Percentiles rank a stretch among this genome's conserved stretches.
Evolutionary conservation across 2,888 invertebrate genomes (phyloP).

Genomic region (Ornithoptera priamus): DNA sequence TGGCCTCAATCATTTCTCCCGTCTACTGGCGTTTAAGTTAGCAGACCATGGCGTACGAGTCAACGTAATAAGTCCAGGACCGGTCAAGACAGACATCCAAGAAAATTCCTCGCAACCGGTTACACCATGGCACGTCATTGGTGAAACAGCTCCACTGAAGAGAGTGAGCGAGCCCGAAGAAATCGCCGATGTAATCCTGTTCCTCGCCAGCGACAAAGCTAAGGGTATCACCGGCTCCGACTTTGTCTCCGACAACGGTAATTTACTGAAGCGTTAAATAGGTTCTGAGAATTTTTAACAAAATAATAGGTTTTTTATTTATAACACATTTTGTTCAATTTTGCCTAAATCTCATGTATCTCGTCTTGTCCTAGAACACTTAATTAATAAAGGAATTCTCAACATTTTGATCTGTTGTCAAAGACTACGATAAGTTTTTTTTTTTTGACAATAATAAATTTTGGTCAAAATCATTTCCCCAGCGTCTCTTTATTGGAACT

Average conservation of each 20-base stretch:
- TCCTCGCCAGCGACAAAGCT: constrained; percentile 45
- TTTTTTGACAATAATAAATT: too few relatives aligned
- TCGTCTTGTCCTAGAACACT: too few relatives aligned
- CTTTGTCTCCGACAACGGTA: constrained; percentile 43
- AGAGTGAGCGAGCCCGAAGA: constrained; percentile 43
- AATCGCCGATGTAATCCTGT: constrained; percentile 42
- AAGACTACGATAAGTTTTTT: too few relatives aligned
- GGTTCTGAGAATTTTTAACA: too few relatives aligned
- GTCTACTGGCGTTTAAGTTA: constrained; percentile 83
- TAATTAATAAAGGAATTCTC: too few relatives aligned
- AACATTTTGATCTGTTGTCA: too few relatives aligned
- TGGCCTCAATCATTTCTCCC: constrained; percentile 87
- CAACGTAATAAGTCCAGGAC: constrained; percentile 86
- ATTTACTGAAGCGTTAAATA: not conserved
- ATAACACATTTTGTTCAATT: too few relatives aligned
- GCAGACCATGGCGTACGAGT: constrained; percentile 80
- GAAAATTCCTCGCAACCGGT: constrained; percentile 39
- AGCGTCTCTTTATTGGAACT: too few relatives aligned
- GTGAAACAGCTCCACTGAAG: constrained; percentile 27
- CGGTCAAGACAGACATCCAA: constrained; percentile 69
- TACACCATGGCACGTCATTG: not conserved
- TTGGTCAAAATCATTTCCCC: too few relatives aligned
- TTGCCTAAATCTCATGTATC: too few relatives aligned
- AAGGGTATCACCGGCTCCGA: constrained; percentile 42
- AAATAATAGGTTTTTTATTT: too few relatives aligned